phyloP scores from a whole-genome alignment of 2,888 invertebrate species.

The Caenorhabditis sulstoni region DNA sequence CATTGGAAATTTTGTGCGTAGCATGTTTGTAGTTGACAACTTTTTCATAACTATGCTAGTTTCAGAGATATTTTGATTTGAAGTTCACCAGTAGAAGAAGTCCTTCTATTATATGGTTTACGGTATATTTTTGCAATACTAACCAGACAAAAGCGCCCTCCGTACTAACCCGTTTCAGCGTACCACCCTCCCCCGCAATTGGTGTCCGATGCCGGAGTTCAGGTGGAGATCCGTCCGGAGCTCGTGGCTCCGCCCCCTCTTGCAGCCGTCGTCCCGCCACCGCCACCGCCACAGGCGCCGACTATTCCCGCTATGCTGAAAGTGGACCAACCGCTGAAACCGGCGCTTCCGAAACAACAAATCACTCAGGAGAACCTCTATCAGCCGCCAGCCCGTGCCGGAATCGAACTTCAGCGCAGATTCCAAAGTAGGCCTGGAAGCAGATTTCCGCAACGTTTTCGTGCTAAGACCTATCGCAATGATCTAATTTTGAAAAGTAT shows the following conservation, averaged over 20 bases:
- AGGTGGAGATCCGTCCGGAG: slow-evolving; percentile 54
- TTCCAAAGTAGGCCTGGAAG: slow-evolving; percentile 21
- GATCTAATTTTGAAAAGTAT: too few species aligned
- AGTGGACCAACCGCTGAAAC: slow-evolving; percentile 38
- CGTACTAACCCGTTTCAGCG: slow-evolving; percentile 15
- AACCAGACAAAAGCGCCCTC: too few species aligned
- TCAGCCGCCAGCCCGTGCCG: slow-evolving; percentile 31
- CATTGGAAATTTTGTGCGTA: too few species aligned
- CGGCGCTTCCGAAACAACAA: slow-evolving; percentile 16
- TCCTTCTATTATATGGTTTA: too few species aligned
- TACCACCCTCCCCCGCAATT: slow-evolving; percentile 28
- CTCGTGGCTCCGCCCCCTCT: slow-evolving; percentile 30
- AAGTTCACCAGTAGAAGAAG: too few species aligned
- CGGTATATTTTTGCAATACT: too few species aligned
- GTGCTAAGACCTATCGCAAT: too few species aligned
- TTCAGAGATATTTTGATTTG: too few species aligned
- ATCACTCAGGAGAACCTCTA: slow-evolving; percentile 13
- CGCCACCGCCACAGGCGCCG: slow-evolving; percentile 40
- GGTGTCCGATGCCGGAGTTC: slow-evolving; percentile 64
- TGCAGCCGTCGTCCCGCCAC: slow-evolving; percentile 26
- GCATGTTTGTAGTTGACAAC: too few species aligned
- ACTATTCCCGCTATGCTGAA: slow-evolving; percentile 44
- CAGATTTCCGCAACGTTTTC: too few species aligned
- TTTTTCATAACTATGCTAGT: too few species aligned
- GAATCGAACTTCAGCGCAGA: slow-evolving; percentile 29